Conservation (phyloP, 2,888 invertebrate genomes). For the Parelbella ahira region DNA sequence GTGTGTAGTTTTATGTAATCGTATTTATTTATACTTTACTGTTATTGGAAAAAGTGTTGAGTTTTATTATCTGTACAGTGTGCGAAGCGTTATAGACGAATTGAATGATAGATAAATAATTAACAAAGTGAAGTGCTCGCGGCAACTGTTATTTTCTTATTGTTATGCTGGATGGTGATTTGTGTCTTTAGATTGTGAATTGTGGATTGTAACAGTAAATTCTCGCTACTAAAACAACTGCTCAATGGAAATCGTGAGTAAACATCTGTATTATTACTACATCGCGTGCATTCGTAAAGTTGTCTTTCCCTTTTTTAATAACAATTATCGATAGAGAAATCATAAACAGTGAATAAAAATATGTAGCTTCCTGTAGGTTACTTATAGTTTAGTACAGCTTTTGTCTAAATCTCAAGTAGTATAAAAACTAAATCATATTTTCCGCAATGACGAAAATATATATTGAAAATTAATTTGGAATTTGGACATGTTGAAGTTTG, state of each 20-base stretch:
- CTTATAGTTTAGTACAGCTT: too few relatives aligned
- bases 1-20: slow-evolving; percentile 77
- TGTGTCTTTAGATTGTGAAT: slow-evolving; percentile 61
- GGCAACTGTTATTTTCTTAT: slow-evolving; percentile 42
- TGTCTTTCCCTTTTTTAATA: too few relatives aligned
- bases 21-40: slow-evolving; percentile 46
- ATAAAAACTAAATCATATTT: too few relatives aligned
- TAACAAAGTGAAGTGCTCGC: slow-evolving; percentile 52
- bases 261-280: too few relatives aligned
- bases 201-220: slow-evolving; percentile 53
- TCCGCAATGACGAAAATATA: too few relatives aligned
- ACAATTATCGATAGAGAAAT: too few relatives aligned
- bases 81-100: slow-evolving; percentile 42
- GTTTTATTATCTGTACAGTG: slow-evolving; percentile 42
- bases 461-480: too few relatives aligned
- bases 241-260: slow-evolving; percentile 69
- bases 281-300: too few relatives aligned
- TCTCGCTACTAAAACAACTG: slow-evolving; percentile 57
- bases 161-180: slow-evolving; percentile 61
- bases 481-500: too few relatives aligned
- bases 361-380: too few relatives aligned
- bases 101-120: slow-evolving; percentile 45
- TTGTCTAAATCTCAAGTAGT: too few relatives aligned
- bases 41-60: slow-evolving; percentile 53
- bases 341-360: too few relatives aligned